phyloP scores from a whole-genome alignment of 2,888 invertebrate species.

The Pasiphila rectangulata region DNA sequence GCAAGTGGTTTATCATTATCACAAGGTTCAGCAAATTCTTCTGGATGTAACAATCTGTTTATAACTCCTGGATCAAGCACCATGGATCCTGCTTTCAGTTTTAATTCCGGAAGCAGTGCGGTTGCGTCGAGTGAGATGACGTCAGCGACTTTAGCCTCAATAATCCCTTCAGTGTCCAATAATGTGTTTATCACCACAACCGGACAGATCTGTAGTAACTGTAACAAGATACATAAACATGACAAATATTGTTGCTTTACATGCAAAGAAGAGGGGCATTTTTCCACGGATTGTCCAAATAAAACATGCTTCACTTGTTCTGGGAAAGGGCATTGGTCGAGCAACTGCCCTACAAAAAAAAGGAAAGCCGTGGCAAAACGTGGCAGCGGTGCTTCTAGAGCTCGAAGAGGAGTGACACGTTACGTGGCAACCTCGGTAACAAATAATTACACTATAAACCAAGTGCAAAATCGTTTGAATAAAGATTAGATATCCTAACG shows the following conservation, averaged over 20 bases:
- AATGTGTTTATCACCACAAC: neutral
- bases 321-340: neutral
- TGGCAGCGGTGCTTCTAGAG: too few relatives aligned
- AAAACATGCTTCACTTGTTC: neutral
- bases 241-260: too few relatives aligned
- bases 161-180: neutral
- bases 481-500: too few relatives aligned
- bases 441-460: too few relatives aligned
- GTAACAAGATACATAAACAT: neutral
- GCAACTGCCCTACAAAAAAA: neutral
- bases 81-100: too few relatives aligned
- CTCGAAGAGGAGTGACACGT: too few relatives aligned
- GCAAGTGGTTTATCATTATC: too few relatives aligned
- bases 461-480: too few relatives aligned
- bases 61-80: too few relatives aligned
- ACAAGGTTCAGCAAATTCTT: neutral
- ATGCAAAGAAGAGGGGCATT: neutral
- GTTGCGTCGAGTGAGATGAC: neutral
- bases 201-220: neutral
- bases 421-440: too few relatives aligned
- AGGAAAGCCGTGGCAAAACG: too few relatives aligned
- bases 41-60: neutral
- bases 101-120: too few relatives aligned
- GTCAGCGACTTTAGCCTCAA: neutral
- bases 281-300: neutral